Percentiles rank a stretch among this genome's conserved stretches.
Evolutionary conservation across 37 sponge, comb jelly and placozoan genomes (phyloP).

Genomic region (Haliclona indistincta): DNA sequence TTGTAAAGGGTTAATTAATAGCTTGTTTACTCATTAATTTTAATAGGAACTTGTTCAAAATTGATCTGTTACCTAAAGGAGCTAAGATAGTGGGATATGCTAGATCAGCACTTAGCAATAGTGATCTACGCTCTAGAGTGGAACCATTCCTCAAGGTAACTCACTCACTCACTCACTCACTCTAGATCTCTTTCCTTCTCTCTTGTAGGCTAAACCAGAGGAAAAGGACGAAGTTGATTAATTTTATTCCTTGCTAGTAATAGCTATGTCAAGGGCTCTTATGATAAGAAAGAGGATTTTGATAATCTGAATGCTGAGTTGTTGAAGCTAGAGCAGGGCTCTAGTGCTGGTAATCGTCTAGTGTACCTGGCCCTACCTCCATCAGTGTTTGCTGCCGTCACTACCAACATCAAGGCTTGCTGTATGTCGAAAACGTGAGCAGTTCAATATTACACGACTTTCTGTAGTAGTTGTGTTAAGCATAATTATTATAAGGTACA

Average conservation of each 20-base stretch:
- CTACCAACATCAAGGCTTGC: slow-evolving; percentile 67
- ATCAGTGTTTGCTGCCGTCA: slow-evolving; percentile 90
- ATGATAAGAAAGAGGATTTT: slow-evolving; percentile 71
- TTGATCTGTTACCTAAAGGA: slow-evolving; percentile 63
- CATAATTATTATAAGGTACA: too few species aligned
- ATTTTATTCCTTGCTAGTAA: slow-evolving; percentile 83
- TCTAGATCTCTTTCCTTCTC: background rate
- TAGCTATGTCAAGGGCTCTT: slow-evolving; percentile 86
- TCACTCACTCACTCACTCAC: background rate
- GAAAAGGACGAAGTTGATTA: slow-evolving; percentile 65
- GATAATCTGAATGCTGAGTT: slow-evolving; percentile 72
- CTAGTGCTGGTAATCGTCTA: slow-evolving; percentile 64
- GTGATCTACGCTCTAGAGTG: slow-evolving; percentile 72
- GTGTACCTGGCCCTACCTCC: slow-evolving; percentile 99
- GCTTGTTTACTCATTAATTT: too few species aligned
- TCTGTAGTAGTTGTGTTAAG: too few species aligned
- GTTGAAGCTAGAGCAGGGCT: slow-evolving; percentile 64
- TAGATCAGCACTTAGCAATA: slow-evolving; percentile 71
- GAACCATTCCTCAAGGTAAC: slow-evolving; percentile 87
- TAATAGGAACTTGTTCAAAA: slow-evolving; percentile 63
- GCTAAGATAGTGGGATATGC: slow-evolving; percentile 95
- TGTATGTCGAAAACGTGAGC: slow-evolving; percentile 79
- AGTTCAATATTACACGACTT: background rate
- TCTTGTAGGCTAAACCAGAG: slow-evolving; percentile 47
- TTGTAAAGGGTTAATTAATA: too few species aligned